Evolutionary conservation across 2,797 vertebrate species (phyloP).

Genomic region (Coluber constrictor): DNA sequence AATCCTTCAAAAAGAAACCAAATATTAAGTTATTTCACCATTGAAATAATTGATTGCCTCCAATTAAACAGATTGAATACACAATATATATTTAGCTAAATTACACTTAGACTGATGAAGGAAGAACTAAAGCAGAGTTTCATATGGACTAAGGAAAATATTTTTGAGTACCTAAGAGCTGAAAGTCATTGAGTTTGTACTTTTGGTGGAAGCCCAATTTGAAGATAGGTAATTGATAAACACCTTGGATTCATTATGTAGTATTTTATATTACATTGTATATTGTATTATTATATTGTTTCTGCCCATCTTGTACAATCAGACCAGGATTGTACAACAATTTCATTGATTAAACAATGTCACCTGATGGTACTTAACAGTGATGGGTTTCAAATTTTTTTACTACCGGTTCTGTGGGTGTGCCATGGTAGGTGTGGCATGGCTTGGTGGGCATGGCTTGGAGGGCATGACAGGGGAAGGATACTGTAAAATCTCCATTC

Average conservation of each 20-base stretch:
- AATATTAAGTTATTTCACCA: background rate
- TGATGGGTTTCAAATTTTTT: no score
- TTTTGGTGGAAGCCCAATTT: background rate
- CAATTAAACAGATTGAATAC: background rate
- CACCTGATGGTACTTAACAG: background rate
- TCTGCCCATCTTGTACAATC: background rate
- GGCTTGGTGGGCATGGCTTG: no score
- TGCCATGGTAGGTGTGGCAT: no score
- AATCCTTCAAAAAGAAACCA: background rate
- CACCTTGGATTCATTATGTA: background rate
- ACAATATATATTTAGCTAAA: no score
- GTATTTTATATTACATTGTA: background rate
- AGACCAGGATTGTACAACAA: background rate
- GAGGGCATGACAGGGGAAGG: no score
- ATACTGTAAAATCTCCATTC: no score
- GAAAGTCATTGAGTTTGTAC: background rate
- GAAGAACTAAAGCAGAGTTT: background rate
- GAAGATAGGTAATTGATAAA: background rate
- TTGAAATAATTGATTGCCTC: background rate
- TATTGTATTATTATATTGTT: background rate
- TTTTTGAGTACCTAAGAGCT: background rate
- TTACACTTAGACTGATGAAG: background rate
- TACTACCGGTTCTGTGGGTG: no score
- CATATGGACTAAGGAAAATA: background rate
- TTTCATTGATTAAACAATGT: background rate